Conservation (phyloP, 1,140 invertebrate species). For the Drosophila triauraria region DNA sequence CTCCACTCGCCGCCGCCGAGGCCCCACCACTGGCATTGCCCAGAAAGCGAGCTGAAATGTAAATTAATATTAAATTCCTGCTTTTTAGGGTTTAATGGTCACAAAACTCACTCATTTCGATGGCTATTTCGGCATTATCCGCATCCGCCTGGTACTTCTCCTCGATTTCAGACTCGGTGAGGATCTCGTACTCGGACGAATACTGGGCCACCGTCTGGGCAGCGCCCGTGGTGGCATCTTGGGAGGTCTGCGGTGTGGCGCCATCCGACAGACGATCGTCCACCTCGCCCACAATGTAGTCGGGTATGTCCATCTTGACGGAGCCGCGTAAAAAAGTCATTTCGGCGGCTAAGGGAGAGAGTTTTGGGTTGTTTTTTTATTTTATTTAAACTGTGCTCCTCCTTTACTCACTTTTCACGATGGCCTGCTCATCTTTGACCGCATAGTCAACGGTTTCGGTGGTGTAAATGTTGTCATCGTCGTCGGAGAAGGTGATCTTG, state of each 20-base stretch:
- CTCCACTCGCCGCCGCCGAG: constrained; percentile 40
- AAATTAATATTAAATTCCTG: too few species aligned
- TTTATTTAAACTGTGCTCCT: not conserved
- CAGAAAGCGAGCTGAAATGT: constrained; percentile 63
- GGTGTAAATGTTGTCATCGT: constrained; percentile 84
- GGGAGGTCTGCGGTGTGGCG: constrained; percentile 76
- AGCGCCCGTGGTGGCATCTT: constrained; percentile 69
- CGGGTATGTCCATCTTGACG: constrained; percentile 84
- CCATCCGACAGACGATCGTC: constrained; percentile 78
- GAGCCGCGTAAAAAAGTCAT: constrained; percentile 80
- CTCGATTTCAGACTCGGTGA: constrained; percentile 84
- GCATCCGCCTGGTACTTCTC: constrained; percentile 79
- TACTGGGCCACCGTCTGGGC: constrained; percentile 78
- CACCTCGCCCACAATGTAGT: constrained; percentile 81
- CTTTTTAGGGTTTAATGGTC: too few species aligned
- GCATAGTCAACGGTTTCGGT: constrained; percentile 83
- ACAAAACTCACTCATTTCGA: constrained; percentile 75
- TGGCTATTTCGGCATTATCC: constrained; percentile 79
- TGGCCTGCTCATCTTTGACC: constrained; percentile 80
- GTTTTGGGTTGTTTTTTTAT: not conserved
- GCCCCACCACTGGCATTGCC: constrained; percentile 51
- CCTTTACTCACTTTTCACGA: constrained; percentile 69
- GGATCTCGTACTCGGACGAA: constrained; percentile 83
- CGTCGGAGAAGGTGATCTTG: constrained; percentile 83
- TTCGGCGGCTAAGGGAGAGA: constrained; percentile 60